These are phyloP conservation scores for Gerris buenoi DNA, from an alignment of 1,140 invertebrate species.

Conservation along the genomic window DNA sequence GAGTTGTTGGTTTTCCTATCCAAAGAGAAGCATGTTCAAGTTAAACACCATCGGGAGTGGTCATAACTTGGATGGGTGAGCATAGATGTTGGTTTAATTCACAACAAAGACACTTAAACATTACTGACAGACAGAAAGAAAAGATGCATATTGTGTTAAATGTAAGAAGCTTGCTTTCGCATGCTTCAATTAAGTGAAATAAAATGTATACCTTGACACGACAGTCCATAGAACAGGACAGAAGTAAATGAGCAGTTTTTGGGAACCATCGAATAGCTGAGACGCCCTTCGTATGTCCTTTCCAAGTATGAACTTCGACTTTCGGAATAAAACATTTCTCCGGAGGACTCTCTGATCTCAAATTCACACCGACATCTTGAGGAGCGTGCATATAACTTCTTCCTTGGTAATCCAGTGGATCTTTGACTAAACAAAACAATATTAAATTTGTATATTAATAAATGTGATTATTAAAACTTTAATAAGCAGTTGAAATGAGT, in stretches of 20 bases:
- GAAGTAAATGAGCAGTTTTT: constrained; percentile 77
- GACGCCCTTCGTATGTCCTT: constrained; percentile 94
- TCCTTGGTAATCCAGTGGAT: constrained; percentile 90
- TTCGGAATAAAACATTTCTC: constrained; percentile 96
- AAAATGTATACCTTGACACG: constrained; percentile 61
- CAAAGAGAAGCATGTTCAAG: too few species aligned
- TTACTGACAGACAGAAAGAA: too few species aligned
- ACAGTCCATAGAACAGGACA: constrained; percentile 93
- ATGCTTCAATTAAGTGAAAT: background rate
- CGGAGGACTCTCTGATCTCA: constrained; percentile 79
- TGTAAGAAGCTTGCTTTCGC: too few species aligned
- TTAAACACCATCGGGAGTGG: too few species aligned
- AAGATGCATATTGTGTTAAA: too few species aligned
- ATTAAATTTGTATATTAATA: constrained; percentile 19
- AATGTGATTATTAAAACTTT: background rate
- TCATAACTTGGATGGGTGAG: too few species aligned
- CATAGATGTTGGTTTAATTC: too few species aligned
- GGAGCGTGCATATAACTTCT: constrained; percentile 86
- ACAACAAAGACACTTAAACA: too few species aligned
- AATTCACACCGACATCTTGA: constrained; percentile 88
- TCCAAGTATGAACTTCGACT: constrained; percentile 89
- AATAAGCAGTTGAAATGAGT: background rate
- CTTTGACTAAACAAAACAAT: constrained; percentile 57
- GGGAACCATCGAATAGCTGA: constrained; percentile 93
- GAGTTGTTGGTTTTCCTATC: too few species aligned